These are phyloP conservation scores for Rhagonycha lutea DNA, from an alignment of 2,888 invertebrate species.

Conservation along the genomic window DNA sequence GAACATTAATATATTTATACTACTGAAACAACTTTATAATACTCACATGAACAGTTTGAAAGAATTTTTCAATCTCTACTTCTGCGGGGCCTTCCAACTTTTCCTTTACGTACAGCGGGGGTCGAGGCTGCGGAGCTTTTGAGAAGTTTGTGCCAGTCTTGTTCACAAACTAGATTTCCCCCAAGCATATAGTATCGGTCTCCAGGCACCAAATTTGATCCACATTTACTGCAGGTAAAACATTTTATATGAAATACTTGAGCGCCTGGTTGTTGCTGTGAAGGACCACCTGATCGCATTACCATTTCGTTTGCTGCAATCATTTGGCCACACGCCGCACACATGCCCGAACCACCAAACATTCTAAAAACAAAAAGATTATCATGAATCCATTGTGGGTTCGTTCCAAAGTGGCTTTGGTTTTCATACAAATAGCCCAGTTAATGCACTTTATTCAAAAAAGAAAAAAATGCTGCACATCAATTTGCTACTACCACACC, in stretches of 20 bases:
- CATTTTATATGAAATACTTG: constrained; percentile 94
- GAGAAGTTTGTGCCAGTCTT: constrained; percentile 84
- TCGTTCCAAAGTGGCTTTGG: not conserved
- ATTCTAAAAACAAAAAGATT: constrained; percentile 64
- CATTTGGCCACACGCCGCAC: constrained; percentile 88
- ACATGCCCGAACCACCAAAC: constrained; percentile 91
- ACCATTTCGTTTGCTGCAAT: constrained; percentile 94
- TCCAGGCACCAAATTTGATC: constrained; percentile 84
- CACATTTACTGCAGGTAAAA: constrained; percentile 93
- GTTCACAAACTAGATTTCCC: constrained; percentile 90
- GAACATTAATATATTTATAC: no score
- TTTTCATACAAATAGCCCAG: not conserved
- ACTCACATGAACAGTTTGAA: constrained; percentile 33
- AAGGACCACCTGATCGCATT: constrained; percentile 76
- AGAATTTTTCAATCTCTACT: constrained; percentile 80
- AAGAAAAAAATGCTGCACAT: not conserved
- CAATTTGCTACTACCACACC: not conserved
- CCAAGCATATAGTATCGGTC: constrained; percentile 90
- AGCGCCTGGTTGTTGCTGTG: constrained; percentile 58
- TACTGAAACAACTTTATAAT: not conserved
- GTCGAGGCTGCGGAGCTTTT: constrained; percentile 69
- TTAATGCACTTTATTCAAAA: not conserved
- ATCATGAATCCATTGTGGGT: not conserved
- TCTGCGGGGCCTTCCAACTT: constrained; percentile 85
- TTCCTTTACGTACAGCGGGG: constrained; percentile 80